A percentile compares a stretch with the other conserved stretches of the same genome.
These are phyloP conservation scores for Desmophyllum pertusum DNA, from an alignment of 92 coral and sea anemone species.

Conservation along the genomic window DNA sequence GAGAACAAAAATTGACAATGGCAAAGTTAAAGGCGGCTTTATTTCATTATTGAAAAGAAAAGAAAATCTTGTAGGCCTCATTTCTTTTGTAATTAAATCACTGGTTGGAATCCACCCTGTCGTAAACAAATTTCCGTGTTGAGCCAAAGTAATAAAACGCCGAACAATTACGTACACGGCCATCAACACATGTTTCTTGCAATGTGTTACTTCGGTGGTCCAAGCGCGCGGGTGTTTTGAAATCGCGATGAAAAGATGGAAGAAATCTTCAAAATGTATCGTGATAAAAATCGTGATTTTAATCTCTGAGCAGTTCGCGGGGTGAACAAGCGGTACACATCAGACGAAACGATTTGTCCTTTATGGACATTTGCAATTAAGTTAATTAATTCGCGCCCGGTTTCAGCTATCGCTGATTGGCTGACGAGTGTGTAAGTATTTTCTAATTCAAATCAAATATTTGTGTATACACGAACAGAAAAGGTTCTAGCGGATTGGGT, in stretches of 20 bases:
- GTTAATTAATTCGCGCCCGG: slow-evolving; percentile 58
- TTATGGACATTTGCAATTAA: slow-evolving; percentile 56
- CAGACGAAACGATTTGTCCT: slow-evolving; percentile 31
- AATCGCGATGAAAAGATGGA: slow-evolving; percentile 27
- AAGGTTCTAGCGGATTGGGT: slow-evolving; percentile 39
- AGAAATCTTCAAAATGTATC: slow-evolving; percentile 25
- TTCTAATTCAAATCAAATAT: slow-evolving; percentile 66
- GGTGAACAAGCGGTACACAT: slow-evolving; percentile 25
- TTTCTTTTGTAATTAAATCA: slow-evolving; percentile 17
- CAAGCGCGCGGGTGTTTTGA: slow-evolving; percentile 6
- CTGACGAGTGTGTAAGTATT: slow-evolving; percentile 46
- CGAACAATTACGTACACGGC: neutral
- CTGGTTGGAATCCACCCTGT: slow-evolving; percentile 11
- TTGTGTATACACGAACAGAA: slow-evolving; percentile 41
- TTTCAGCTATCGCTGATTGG: slow-evolving; percentile 60
- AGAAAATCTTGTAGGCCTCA: slow-evolving; percentile 4
- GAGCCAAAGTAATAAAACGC: neutral
- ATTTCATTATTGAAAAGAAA: slow-evolving; percentile 1
- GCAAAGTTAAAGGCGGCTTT: slow-evolving; percentile 15
- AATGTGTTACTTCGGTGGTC: slow-evolving; percentile 14
- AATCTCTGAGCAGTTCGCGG: slow-evolving; percentile 20
- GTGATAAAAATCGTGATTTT: slow-evolving; percentile 29
- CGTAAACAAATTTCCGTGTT: slow-evolving; percentile 3
- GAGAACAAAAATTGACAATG: neutral
- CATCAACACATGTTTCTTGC: neutral